Conservation (phyloP, 2,797 vertebrate genomes). For the Acropternis orthonyx region DNA sequence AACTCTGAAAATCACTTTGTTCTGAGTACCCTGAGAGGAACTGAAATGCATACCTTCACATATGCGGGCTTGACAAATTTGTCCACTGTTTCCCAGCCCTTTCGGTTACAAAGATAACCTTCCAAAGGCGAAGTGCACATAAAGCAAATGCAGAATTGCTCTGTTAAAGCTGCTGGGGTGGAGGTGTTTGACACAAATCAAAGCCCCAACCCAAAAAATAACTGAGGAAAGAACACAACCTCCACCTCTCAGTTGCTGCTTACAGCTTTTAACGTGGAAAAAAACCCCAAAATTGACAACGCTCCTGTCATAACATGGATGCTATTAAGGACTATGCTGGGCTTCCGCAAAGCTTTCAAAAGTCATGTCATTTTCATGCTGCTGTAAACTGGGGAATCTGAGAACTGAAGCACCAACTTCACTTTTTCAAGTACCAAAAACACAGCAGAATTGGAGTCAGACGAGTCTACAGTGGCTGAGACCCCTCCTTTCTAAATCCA, state of each 20-base stretch:
- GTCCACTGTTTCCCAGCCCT: not conserved
- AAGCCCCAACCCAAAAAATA: not conserved
- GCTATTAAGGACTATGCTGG: not conserved
- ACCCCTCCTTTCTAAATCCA: not conserved
- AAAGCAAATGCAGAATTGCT: not conserved
- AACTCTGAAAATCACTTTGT: not conserved
- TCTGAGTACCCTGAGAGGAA: not conserved
- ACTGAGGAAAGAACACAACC: not conserved
- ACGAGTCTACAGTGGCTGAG: not conserved
- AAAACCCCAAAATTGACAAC: not conserved
- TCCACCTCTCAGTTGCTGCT: not conserved
- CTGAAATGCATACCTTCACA: not conserved
- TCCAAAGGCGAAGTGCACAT: not conserved
- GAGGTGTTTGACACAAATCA: constrained; percentile 12
- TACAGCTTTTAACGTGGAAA: not conserved
- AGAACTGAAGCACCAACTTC: not conserved
- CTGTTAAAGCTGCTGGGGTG: not conserved
- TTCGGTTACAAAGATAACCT: not conserved
- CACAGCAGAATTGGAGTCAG: not conserved
- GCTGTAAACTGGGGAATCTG: not conserved
- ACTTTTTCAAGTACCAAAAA: not conserved
- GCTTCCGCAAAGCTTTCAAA: constrained; percentile 3
- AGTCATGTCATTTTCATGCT: not conserved
- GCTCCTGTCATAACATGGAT: not conserved
- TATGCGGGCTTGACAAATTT: not conserved